Percentiles rank a stretch among this genome's conserved stretches.
phyloP scores from a whole-genome alignment of 2,113 vertebrate genomes.

The Glaucomys volans region DNA sequence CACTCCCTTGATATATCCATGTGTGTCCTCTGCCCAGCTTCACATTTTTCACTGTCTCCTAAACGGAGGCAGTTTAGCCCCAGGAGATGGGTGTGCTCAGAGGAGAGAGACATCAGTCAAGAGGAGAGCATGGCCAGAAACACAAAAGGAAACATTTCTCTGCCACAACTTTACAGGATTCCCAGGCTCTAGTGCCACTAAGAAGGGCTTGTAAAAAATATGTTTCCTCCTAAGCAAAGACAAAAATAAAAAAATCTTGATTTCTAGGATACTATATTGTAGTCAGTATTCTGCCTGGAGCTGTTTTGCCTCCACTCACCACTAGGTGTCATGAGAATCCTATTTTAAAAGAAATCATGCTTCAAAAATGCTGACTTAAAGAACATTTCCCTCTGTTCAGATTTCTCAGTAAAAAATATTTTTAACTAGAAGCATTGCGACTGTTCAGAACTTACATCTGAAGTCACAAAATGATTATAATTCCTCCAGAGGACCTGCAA shows the following conservation, averaged over 20 bases:
- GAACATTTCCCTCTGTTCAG: neutral
- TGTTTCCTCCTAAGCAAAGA: slow-evolving; percentile 34
- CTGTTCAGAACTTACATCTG: neutral
- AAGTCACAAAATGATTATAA: neutral
- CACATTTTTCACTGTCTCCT: slow-evolving; percentile 52
- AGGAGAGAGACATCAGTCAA: slow-evolving; percentile 36
- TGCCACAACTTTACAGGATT: neutral
- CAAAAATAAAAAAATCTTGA: neutral
- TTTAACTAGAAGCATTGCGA: neutral
- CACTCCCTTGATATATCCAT: neutral
- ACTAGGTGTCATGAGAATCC: slow-evolving; percentile 83
- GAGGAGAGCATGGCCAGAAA: neutral
- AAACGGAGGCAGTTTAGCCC: neutral
- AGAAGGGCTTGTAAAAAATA: neutral
- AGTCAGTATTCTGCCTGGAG: neutral
- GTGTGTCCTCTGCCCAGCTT: neutral
- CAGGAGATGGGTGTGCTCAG: neutral
- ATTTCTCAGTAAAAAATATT: slow-evolving; percentile 1
- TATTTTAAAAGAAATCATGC: slow-evolving; percentile 34
- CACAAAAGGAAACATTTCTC: neutral
- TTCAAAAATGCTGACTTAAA: neutral
- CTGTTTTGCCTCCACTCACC: slow-evolving; percentile 60
- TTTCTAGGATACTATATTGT: fast-evolving
- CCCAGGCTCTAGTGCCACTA: neutral
- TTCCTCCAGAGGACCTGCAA: slow-evolving; percentile 23